Evolutionary conservation across 2,888 invertebrate genomes (phyloP), one percentile per base, ranked within the genome.

Genomic region (Lordiphosa andalusiaca): DNA sequence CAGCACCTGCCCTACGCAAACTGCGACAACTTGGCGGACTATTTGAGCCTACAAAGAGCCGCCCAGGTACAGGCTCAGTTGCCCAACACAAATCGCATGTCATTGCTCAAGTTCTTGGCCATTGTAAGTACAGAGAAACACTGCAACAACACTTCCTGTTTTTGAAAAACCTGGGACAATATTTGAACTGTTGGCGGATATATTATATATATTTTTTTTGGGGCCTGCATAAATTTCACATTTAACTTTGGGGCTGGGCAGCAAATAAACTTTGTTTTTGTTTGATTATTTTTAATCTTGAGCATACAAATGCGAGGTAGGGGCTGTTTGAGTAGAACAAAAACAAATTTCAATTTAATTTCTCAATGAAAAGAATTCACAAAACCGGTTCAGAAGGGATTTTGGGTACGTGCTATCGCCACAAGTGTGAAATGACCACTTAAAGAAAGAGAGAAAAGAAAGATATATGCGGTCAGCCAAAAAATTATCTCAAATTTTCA

Each of bases 91-190:
- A 88, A 85, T 76, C 87, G 78, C 58, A 89, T 88, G 89, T 89
- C 89, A 62, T 74, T 89, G 73, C 91, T 95, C 73, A 94, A 95
- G 90, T 94, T 94, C 88, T 90, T 95, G 89, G 94, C 94, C 84
- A 93, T 94, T 91, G 94, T 94, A 92, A 94, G 94, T 94, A 90
- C 76, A 59, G 0, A n/a, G 0, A 25, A 39, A 19, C 19, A 21
- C 10, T 30, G 30, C 19, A 38, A 19, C 37, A 47, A 52, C 47
- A 58, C 69, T 77, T 77, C 76, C 76, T 77, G 77, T 63, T 68
- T n/a, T 68, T n/a, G 1, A 10, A 50, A 13, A 63, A 57, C 73
- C 76, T 77, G 72, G 68, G 64, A 70, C 82, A 81, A 77, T 81
- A 56, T 65, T 59, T 52, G 53, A 56, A 48, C 53, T 62, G 60